Percentiles rank a stretch among this genome's conserved stretches.
These are phyloP conservation scores for Chelon auratus DNA, from an alignment of 2,797 vertebrate species.

Conservation along the genomic window DNA sequence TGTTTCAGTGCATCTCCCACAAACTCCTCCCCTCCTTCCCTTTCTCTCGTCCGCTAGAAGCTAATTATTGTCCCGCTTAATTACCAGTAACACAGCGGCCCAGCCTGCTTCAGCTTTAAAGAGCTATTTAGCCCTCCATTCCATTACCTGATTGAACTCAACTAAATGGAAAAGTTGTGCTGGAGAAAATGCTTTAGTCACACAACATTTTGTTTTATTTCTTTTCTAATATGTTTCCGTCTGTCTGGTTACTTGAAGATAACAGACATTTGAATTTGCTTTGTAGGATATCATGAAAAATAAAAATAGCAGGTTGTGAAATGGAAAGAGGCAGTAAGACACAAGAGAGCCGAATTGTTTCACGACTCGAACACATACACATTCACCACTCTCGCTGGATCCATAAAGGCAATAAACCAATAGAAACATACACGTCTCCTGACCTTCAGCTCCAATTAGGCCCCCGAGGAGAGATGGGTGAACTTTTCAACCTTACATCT, in stretches of 20 bases:
- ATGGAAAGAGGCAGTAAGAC: constrained; percentile 60
- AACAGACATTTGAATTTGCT: constrained; percentile 78
- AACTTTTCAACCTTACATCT: constrained; percentile 81
- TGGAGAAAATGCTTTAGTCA: constrained; percentile 76
- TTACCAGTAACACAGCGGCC: constrained; percentile 74
- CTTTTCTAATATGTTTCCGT: constrained; percentile 75
- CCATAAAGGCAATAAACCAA: constrained; percentile 80
- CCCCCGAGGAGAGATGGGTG: constrained; percentile 74
- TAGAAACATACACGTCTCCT: constrained; percentile 76
- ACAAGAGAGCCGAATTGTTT: constrained; percentile 45
- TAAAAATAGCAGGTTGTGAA: constrained; percentile 59
- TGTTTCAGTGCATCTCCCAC: constrained; percentile 49
- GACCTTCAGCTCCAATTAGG: constrained; percentile 84
- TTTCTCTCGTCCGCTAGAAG: constrained; percentile 57
- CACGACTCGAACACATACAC: constrained; percentile 42
- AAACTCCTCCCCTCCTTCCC: constrained; percentile 26
- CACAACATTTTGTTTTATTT: constrained; percentile 77
- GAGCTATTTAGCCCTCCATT: constrained; percentile 73
- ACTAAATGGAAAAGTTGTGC: constrained; percentile 78
- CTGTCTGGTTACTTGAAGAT: constrained; percentile 81
- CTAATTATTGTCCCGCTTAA: constrained; percentile 84
- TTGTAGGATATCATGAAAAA: constrained; percentile 65
- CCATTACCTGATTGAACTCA: constrained; percentile 79
- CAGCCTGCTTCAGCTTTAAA: constrained; percentile 78
- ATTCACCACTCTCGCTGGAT: constrained; percentile 55